Evolutionary conservation across 2,888 invertebrate species (phyloP).

Genomic region (Pheosia tremula): DNA sequence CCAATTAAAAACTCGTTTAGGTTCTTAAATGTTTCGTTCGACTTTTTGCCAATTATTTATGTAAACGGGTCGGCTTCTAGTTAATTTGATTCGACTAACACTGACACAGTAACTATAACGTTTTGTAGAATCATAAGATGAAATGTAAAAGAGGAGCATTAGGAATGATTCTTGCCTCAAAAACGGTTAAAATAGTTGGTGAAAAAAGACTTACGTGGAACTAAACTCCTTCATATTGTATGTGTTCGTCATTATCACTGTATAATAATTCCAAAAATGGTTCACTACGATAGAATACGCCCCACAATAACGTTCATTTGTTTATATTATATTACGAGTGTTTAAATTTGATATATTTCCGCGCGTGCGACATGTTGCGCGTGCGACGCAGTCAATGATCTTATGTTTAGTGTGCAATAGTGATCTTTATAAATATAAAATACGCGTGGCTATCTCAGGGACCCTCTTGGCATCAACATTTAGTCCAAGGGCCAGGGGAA

Average conservation of each 20-base stretch:
- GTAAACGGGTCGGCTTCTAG: no score
- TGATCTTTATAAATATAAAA: conserved; percentile 58
- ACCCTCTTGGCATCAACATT: conserved; percentile 41
- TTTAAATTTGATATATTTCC: conserved; percentile 46
- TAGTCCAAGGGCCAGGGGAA: conserved; percentile 39
- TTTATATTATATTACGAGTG: conserved; percentile 39
- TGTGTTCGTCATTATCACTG: conserved; percentile 69
- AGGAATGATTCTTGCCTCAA: neutral
- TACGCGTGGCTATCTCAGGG: conserved; percentile 41
- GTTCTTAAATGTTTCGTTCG: no score
- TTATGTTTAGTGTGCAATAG: conserved; percentile 40
- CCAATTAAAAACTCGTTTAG: no score
- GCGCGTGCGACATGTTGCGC: conserved; percentile 60
- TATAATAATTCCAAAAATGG: conserved; percentile 19
- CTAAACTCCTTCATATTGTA: conserved; percentile 80
- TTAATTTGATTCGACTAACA: no score
- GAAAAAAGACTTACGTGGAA: conserved; percentile 70
- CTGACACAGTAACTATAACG: no score
- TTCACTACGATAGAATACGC: neutral
- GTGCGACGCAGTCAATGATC: conserved; percentile 54
- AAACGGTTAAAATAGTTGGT: conserved; percentile 8
- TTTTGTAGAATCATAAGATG: no score
- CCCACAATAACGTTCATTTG: conserved; percentile 14
- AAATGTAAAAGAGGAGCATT: neutral
- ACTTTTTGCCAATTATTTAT: no score